Conservation (phyloP, 2,113 vertebrate species). For the Noctilio leporinus region DNA sequence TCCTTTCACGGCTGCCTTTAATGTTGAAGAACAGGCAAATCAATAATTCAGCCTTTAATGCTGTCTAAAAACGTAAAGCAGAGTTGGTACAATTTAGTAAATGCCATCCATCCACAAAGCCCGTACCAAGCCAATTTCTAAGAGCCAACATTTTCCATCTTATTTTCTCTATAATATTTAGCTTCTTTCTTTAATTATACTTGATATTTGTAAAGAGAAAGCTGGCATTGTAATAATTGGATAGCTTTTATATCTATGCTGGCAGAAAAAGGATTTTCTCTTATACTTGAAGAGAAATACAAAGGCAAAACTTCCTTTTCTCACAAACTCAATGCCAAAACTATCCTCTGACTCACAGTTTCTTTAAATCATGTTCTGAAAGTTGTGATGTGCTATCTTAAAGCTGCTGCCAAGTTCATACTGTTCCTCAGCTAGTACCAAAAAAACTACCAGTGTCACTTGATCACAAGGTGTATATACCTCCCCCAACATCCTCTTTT, state of each 20-base stretch:
- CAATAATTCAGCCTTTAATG: conserved; percentile 28
- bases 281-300: conserved; percentile 52
- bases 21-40: conserved; percentile 24
- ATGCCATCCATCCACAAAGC: conserved; percentile 58
- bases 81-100: conserved; percentile 53
- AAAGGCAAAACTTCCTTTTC: conserved; percentile 51
- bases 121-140: conserved; percentile 46
- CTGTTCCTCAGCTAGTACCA: neutral
- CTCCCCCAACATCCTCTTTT: neutral
- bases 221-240: conserved; percentile 50
- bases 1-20: neutral
- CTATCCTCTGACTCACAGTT: conserved; percentile 45
- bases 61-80: conserved; percentile 35
- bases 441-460: neutral
- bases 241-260: conserved; percentile 44
- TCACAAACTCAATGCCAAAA: conserved; percentile 53
- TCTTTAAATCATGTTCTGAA: conserved; percentile 49
- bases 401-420: neutral
- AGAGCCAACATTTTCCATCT: conserved; percentile 58
- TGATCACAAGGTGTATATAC: neutral
- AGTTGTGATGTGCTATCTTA: conserved; percentile 31
- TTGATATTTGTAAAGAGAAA: conserved; percentile 68
- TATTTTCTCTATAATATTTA: conserved; percentile 69
- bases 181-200: conserved; percentile 54
- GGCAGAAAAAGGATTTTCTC: conserved; percentile 58